Evolutionary conservation across 1,140 invertebrate genomes (phyloP).

Genomic region (Caerostris extrusa): DNA sequence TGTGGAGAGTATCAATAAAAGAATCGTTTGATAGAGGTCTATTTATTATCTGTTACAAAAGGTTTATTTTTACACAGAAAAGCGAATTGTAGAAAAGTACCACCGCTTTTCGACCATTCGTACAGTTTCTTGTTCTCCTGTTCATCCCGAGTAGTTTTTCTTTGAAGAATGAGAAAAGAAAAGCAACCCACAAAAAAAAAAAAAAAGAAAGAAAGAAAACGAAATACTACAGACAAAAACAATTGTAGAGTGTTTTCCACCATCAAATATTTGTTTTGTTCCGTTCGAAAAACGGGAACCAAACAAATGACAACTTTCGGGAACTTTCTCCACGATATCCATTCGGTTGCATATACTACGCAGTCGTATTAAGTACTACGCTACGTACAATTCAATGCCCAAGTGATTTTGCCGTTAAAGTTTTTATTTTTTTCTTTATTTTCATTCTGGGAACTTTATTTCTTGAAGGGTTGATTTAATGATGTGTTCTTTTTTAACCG

Average conservation of each 20-base stretch:
- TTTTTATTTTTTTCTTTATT: neutral
- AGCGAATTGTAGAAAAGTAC: neutral
- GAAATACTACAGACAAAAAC: neutral
- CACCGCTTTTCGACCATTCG: neutral
- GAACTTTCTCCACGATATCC: neutral
- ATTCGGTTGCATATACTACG: neutral
- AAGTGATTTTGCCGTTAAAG: neutral
- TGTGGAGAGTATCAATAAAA: neutral
- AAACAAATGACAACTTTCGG: conserved; percentile 46
- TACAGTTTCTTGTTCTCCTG: neutral
- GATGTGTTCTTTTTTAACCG: neutral
- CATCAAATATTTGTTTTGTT: conserved; percentile 35
- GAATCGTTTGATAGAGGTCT: neutral
- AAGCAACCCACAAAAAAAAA: neutral
- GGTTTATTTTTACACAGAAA: neutral
- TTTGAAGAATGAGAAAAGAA: neutral
- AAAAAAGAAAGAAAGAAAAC: neutral
- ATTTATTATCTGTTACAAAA: neutral
- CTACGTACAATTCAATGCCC: conserved; percentile 9
- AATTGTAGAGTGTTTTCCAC: conserved; percentile 10
- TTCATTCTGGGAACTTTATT: neutral
- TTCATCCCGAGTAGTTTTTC: neutral
- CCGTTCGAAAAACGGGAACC: neutral
- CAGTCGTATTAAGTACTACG: neutral
- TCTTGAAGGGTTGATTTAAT: neutral